A percentile compares a stretch with the other conserved stretches of the same genome.
Conservation (phyloP, 2,797 vertebrate species). For the Poecilia velifera region DNA sequence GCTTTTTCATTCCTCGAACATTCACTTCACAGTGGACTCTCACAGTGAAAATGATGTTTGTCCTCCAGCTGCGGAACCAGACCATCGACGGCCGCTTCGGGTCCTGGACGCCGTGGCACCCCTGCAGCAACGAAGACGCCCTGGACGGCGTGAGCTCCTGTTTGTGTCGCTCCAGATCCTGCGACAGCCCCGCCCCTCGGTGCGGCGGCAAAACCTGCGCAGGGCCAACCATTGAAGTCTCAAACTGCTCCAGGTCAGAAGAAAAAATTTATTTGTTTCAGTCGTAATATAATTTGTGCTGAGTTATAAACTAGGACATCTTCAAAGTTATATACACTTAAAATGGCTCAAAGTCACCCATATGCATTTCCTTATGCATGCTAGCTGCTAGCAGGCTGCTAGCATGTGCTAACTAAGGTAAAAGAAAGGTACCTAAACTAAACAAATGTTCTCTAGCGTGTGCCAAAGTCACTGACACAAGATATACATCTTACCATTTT, state of each 20-base stretch:
- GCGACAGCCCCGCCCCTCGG: slow-evolving; percentile 89
- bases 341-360: neutral
- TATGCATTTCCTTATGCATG: neutral
- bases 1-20: neutral
- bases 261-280: neutral
- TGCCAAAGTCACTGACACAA: neutral
- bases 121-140: slow-evolving; percentile 91
- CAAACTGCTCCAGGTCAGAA: slow-evolving; percentile 95
- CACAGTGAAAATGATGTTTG: neutral
- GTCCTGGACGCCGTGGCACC: slow-evolving; percentile 93
- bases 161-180: slow-evolving; percentile 90
- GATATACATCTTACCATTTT: neutral
- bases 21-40: neutral
- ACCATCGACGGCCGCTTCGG: slow-evolving; percentile 89
- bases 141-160: slow-evolving; percentile 89
- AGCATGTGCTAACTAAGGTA: neutral
- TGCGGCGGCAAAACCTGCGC: slow-evolving; percentile 90
- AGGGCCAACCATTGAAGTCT: slow-evolving; percentile 91
- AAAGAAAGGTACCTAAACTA: neutral
- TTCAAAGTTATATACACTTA: neutral
- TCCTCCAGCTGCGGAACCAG: slow-evolving; percentile 90
- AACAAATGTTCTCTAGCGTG: neutral
- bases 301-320: neutral
- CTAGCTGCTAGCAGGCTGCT: neutral
- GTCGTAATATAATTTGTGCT: neutral